Base-by-base conservation (phyloP, 2,888 invertebrate genomes). In the Dryomyza anilis region DNA sequence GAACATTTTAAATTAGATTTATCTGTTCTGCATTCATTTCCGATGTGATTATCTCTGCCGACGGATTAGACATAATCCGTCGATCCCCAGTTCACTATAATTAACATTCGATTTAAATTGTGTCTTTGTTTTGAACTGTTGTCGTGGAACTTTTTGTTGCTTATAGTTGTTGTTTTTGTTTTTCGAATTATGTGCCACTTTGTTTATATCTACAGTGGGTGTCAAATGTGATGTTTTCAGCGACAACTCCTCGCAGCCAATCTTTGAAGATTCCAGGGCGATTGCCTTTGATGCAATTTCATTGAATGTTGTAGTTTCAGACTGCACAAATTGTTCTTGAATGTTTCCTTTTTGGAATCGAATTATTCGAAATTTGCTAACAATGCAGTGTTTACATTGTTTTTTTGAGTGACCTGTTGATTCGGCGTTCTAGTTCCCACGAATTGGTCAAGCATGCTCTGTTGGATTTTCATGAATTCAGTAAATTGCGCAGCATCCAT, bases 401-500 rank as follows among this genome's bases (percentile, higher is more conserved):
- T 39, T 39, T 39, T 5, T 7, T 7, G 1, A 4, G 16, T 3
- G 6, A 39, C 4, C n/a, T n/a, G n/a, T n/a, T n/a, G n/a, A n/a
- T n/a, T 5, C 10, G 3, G n/a, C 16, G 39, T 14, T n/a, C 39
- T 14, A 3, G 39, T 33, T 19, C 16, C 60, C 21, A 62, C 19
- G 14, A 64, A 36, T 61, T 56, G 39, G 5, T n/a, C 23, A 3
- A 57, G 23, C 36, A 63, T 39, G n/a, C 48, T 45, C 30, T 61
- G 48, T 36, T 67, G 57, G 27, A 52, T 46, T 25, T 61, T 29
- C 48, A 67, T 61, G 25, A 64, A 67, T 4, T 16, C 45, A 2
- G 29, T 16, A 27, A 67, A 64, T 57, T 64, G 48, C n/a, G 29
- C 27, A 33, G 65, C 48, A 45, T 65, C 65, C 65, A 65, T 64